phyloP scores from a whole-genome alignment of 2,797 vertebrate genomes.

The Denticeps clupeoides region DNA sequence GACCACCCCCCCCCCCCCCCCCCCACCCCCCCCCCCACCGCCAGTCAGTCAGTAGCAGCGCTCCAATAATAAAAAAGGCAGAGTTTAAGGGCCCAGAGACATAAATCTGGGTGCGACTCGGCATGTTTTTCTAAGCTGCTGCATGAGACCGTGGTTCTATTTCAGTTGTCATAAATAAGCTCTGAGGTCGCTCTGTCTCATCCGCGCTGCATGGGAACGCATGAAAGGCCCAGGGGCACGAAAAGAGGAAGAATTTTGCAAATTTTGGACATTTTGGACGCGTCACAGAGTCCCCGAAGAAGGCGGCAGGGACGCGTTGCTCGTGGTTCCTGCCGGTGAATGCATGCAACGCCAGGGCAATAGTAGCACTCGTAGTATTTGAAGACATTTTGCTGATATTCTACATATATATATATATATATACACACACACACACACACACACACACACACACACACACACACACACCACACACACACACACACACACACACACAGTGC shows the following conservation, averaged over 20 bases:
- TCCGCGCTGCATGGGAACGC: constrained; percentile 46
- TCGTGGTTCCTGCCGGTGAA: too few relatives aligned
- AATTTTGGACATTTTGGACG: too few relatives aligned
- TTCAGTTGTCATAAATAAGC: constrained; percentile 48
- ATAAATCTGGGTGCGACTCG: constrained; percentile 36
- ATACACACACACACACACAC: constrained; percentile 29
- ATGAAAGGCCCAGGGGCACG: constrained; percentile 23
- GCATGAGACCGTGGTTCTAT: constrained; percentile 48
- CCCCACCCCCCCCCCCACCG: too few relatives aligned
- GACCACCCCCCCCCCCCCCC: too few relatives aligned
- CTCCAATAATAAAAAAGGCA: constrained; percentile 22
- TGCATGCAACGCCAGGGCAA: too few relatives aligned
- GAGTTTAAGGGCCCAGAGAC: constrained; percentile 36
- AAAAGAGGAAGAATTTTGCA: too few relatives aligned
- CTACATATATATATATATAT: not conserved
- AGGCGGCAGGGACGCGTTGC: too few relatives aligned
- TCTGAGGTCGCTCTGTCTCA: constrained; percentile 25
- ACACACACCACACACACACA: not conserved
- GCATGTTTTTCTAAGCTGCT: constrained; percentile 44
- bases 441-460: constrained; percentile 38
- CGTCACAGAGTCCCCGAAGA: too few relatives aligned
- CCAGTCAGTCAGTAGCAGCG: too few relatives aligned
- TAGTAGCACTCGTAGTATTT: too few relatives aligned
- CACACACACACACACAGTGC: constrained; percentile 29
- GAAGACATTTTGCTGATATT: too few relatives aligned